phyloP scores from a whole-genome alignment of 2,888 invertebrate genomes.

The Andrena dorsata region DNA sequence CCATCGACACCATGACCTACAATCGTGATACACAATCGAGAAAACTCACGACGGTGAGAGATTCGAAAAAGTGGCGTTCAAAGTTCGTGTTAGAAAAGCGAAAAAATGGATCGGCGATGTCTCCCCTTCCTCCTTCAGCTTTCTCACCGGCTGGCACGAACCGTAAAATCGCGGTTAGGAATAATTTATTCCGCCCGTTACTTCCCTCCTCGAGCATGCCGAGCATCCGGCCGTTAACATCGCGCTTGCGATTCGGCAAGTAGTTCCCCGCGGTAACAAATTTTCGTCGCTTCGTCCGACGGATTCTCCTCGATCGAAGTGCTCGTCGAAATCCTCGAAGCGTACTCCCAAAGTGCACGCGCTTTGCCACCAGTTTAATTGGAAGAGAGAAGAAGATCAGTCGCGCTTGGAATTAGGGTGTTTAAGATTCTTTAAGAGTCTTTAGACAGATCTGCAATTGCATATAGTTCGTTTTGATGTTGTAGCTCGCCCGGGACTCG shows the following conservation, averaged over 20 bases:
- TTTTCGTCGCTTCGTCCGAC: not conserved
- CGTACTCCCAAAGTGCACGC: not conserved
- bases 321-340: not conserved
- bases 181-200: constrained; percentile 50
- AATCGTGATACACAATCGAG: constrained; percentile 34
- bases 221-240: not conserved
- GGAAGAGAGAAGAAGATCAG: not conserved
- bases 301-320: not conserved
- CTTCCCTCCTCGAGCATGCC: constrained; percentile 48
- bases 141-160: constrained; percentile 49
- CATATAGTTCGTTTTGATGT: not conserved
- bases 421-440: not conserved
- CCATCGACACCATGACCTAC: constrained; percentile 21
- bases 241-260: not conserved
- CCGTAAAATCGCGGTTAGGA: constrained; percentile 61
- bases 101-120: constrained; percentile 64
- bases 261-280: not conserved
- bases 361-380: constrained; percentile 1
- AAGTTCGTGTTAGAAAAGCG: constrained; percentile 56
- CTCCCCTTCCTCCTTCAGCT: constrained; percentile 39
- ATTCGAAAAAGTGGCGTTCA: constrained; percentile 38
- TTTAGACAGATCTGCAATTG: not conserved
- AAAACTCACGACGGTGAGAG: constrained; percentile 48
- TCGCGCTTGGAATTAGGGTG: not conserved
- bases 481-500: constrained; percentile 9